A percentile compares a stretch with the other conserved stretches of the same genome.
These are phyloP conservation scores for Prosopocoilus inquinatus DNA, from an alignment of 2,888 invertebrate species.

Conservation along the genomic window DNA sequence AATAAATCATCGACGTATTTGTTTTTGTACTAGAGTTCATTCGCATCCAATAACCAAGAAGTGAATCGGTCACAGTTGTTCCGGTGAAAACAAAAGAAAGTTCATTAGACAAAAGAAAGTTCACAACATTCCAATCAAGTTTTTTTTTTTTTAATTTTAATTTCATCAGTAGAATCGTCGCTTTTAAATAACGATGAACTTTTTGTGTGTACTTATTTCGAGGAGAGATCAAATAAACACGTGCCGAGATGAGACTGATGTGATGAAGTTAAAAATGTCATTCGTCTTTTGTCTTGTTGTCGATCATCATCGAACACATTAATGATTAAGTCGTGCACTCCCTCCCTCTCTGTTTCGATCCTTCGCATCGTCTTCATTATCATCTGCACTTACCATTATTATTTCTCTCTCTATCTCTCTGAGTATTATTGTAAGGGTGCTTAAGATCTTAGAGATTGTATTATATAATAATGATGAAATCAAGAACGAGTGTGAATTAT, in stretches of 20 bases:
- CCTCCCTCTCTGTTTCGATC: not conserved
- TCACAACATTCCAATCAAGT: too few species aligned
- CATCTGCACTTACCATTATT: too few species aligned
- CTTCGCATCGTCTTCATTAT: too few species aligned
- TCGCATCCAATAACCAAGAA: too few species aligned
- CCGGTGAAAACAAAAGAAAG: too few species aligned
- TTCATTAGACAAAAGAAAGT: too few species aligned
- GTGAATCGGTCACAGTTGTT: too few species aligned
- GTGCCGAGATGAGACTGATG: not conserved
- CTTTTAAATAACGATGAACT: not conserved
- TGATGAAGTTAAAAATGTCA: constrained; percentile 2
- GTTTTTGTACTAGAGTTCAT: too few species aligned
- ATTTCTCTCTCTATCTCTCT: too few species aligned
- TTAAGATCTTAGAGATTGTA: constrained; percentile 1
- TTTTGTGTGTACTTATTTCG: constrained; percentile 6
- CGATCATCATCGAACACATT: not conserved
- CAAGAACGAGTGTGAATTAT: not conserved
- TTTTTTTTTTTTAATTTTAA: too few species aligned
- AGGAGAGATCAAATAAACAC: not conserved
- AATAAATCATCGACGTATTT: too few species aligned
- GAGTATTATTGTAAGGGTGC: not conserved
- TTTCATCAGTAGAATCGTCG: too few species aligned
- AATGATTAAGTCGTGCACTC: not conserved
- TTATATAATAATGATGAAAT: not conserved
- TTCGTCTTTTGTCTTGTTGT: constrained; percentile 2